phyloP scores from a whole-genome alignment of 2,113 vertebrate species.

The Monopterus albus region DNA sequence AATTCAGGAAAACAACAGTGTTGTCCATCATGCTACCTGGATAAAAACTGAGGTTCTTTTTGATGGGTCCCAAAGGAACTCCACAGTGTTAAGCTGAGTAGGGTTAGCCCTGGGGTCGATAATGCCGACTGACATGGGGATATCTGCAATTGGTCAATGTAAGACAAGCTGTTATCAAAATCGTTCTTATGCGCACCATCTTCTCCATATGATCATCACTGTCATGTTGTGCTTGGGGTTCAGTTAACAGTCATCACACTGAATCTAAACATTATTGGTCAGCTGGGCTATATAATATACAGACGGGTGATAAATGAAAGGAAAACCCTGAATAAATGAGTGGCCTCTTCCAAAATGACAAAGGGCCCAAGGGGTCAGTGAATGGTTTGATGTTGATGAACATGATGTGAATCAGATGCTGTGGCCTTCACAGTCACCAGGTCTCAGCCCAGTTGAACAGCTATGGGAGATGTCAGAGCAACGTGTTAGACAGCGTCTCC shows the following conservation, averaged over 20 bases:
- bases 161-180: slow-evolving; percentile 50
- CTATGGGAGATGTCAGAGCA: no score
- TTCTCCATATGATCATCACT: not conserved
- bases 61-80: slow-evolving; percentile 97
- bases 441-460: no score
- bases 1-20: slow-evolving; percentile 2
- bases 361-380: no score
- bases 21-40: slow-evolving; percentile 84
- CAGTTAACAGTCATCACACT: not conserved
- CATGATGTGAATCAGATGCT: no score
- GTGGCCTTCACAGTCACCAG: no score
- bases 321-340: no score
- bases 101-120: slow-evolving; percentile 96
- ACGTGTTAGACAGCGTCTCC: no score
- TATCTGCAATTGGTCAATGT: slow-evolving; percentile 84
- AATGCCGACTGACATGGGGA: slow-evolving; percentile 98
- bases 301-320: no score
- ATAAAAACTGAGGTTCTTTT: slow-evolving; percentile 98
- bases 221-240: not conserved
- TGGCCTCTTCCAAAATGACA: no score
- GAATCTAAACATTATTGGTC: not conserved
- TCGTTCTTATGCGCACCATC: slow-evolving; percentile 16
- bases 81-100: slow-evolving; percentile 96
- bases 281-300: slow-evolving; percentile 29
- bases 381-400: no score